phyloP scores from a whole-genome alignment of 2,888 invertebrate species.

The Craniophora ligustri region DNA sequence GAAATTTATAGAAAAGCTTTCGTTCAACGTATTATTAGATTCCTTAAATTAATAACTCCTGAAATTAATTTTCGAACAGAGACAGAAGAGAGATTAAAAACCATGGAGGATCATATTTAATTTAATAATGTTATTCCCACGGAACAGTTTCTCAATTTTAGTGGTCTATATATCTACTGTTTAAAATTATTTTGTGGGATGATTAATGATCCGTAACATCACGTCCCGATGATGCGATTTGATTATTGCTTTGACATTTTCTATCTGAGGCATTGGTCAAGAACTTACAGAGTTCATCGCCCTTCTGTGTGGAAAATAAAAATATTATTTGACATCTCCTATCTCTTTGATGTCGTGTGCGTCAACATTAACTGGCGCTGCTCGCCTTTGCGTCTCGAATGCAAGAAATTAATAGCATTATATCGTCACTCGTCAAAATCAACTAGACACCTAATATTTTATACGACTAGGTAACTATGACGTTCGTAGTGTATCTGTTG shows the following conservation, averaged over 20 bases:
- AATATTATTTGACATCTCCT: conserved; percentile 59
- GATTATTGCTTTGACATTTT: conserved; percentile 1
- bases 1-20: background rate
- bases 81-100: no score
- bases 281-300: conserved; percentile 55
- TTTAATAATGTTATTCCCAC: no score
- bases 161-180: no score
- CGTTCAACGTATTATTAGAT: no score
- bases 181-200: no score
- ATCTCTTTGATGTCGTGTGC: conserved; percentile 58
- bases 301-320: conserved; percentile 48
- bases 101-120: no score
- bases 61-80: no score
- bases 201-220: no score
- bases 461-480: conserved; percentile 19
- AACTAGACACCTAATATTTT: conserved; percentile 39
- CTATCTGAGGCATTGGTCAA: conserved; percentile 2
- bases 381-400: conserved; percentile 42
- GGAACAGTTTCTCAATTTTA: no score
- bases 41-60: no score
- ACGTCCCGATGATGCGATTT: background rate
- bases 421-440: conserved; percentile 58
- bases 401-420: conserved; percentile 51
- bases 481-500: conserved; percentile 23
- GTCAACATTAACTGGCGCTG: conserved; percentile 49